These are phyloP conservation scores for Proterorhinus semilunaris DNA, from an alignment of 2,113 vertebrate species.

Conservation along the genomic window DNA sequence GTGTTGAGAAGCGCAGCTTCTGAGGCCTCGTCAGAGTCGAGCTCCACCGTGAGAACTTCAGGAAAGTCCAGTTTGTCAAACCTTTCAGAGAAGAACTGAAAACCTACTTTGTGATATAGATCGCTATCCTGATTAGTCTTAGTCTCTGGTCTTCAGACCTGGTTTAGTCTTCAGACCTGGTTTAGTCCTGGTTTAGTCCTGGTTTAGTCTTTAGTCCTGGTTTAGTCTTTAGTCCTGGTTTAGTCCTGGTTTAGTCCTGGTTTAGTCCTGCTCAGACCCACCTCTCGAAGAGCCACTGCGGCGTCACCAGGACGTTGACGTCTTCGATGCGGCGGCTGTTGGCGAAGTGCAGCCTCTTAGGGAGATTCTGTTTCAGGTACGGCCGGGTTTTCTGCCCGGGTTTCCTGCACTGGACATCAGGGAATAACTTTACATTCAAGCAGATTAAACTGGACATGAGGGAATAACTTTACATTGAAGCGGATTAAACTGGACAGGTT, in stretches of 20 bases:
- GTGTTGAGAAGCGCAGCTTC: too few species aligned
- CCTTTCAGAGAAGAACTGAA: too few species aligned
- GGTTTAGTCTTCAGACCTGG: not conserved
- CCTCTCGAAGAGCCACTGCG: constrained; percentile 78
- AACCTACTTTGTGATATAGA: too few species aligned
- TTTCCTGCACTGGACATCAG: constrained; percentile 66
- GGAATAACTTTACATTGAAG: too few species aligned
- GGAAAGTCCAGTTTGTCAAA: too few species aligned
- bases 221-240: not conserved
- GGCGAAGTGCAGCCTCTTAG: constrained; percentile 79
- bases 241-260: not conserved
- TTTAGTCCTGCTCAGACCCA: constrained; percentile 15
- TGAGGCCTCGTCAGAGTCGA: too few species aligned
- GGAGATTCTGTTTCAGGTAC: constrained; percentile 75
- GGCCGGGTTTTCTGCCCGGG: constrained; percentile 69
- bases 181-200: not conserved
- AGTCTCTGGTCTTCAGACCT: not conserved
- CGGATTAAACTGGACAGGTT: too few species aligned
- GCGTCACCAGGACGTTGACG: constrained; percentile 65
- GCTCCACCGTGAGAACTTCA: too few species aligned
- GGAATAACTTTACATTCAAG: not conserved
- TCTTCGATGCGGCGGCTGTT: constrained; percentile 79
- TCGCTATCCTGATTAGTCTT: too few species aligned
- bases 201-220: not conserved
- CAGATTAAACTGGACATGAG: too few species aligned